Base-by-base conservation (phyloP, 2,113 vertebrate species). In the Trogon melanurus region DNA sequence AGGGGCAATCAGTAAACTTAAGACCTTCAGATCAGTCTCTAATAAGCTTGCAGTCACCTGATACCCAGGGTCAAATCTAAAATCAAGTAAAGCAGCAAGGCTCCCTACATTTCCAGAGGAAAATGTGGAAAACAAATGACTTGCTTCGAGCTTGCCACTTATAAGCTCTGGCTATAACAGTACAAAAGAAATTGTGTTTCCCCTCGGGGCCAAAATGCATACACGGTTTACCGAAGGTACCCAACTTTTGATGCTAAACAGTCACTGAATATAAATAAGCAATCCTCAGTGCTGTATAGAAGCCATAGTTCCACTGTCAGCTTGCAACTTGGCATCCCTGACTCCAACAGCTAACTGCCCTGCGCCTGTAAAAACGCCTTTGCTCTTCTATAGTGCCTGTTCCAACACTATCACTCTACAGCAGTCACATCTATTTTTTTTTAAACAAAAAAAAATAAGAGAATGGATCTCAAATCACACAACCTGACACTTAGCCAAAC, bases 211-310 rank as follows among this genome's bases (percentile, higher is more conserved):
- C 48, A 71, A 93, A 91, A 82, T 50, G 7, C 21, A 47, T 64
- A n/a, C 30, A 64, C 0, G 0, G 25, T 85, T 90, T 5, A 1
- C n/a, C 56, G 15, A 83, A 85, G 12, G 30, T 57, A 53, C 38
- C 13, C 23, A 88, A 75, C 9, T 76, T 91, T 44, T 79, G 38
- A 38, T 60, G 29, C 14, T 60, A 50, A 65, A 45, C 53, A 41
- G 34, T 48, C 38, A 48, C 29, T 0, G 0, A 61, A 47, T 76
- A 51, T 41, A 85, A 81, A 78, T 60, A 64, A 94, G 9, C 45
- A 17, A 29, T 60, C 26, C 38, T 91, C 44, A 54, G 47, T 0
- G 0, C 10, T 29, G 6, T 48, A 16, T 1, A 62, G 34, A 82
- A 85, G 34, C 13, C 62, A 41, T 23, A 34, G 5, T 51, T 72